Evolutionary conservation across 2,888 invertebrate genomes (phyloP), one percentile per base, ranked within the genome.

Genomic region (Plemyria rubiginata): DNA sequence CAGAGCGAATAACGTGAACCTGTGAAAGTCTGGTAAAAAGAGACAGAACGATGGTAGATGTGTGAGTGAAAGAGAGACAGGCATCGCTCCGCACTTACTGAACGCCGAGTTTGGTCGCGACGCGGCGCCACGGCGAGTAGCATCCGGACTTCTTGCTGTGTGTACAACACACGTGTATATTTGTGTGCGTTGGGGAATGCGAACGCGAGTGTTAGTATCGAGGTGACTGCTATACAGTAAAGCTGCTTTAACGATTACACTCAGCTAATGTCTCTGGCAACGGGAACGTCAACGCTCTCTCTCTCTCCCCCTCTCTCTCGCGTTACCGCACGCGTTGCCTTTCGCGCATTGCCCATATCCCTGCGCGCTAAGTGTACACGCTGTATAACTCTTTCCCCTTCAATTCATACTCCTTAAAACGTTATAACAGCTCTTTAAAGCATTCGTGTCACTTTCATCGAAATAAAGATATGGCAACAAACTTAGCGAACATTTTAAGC

Each of bases 21-120:
- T 56, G 28, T 9, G 28, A 43, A 13, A 57, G n/a, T 38, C 46
- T 15, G 40, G n/a, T 48, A 41, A 60, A 58, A 52, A 53, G 53
- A 60, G 53, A 60, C 59, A 60, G 59, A 60, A 60, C 53, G 59
- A 54, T 60, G 55, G 60, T 51, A n/a, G 29, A 46, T 52, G 45
- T 61, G 51, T 61, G 51, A 61, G 55, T 56, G 46, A 52, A 46
- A 61, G 40, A 60, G 50, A 61, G 79, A 85, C 80, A 85, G 84
- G 80, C 81, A 81, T 81, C 81, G 81, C 77, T 85, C 84, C 85
- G 81, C 80, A 81, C 97, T 97, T 97, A 97, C 97, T 97, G 97
- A 94, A 98, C 97, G 95, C 97, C 97, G 88, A 97, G 96, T 94
- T 97, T 97, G 93, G 96, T 97, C 91, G 97, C 97, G 92, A 97